Conservation (phyloP, 2,113 vertebrate genomes). For the Thryonomys swinderianus region DNA sequence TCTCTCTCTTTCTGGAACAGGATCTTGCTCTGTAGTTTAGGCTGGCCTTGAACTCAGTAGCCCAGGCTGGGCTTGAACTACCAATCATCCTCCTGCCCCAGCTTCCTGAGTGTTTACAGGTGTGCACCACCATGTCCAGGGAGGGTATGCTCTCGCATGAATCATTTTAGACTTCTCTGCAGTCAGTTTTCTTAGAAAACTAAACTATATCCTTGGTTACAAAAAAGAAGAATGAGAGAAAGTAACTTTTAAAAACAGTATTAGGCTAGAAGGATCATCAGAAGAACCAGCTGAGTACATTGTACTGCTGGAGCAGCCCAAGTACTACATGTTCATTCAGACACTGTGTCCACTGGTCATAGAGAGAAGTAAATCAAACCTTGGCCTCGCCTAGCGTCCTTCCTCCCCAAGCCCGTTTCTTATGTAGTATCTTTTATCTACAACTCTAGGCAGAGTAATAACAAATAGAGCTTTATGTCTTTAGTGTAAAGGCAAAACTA, state of each 20-base stretch:
- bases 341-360: neutral
- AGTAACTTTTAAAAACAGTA: neutral
- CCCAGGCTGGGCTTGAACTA: neutral
- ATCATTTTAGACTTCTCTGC: neutral
- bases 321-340: neutral
- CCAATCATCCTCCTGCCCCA: neutral
- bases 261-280: neutral
- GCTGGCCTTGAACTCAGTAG: neutral
- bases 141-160: neutral
- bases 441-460: neutral
- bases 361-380: neutral
- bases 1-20: neutral
- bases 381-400: neutral
- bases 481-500: neutral
- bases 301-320: neutral
- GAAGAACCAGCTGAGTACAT: neutral
- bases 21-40: neutral
- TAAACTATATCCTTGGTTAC: neutral
- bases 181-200: neutral
- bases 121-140: neutral
- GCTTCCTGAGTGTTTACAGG: neutral
- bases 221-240: slow-evolving; percentile 3
- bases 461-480: neutral
- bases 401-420: neutral
- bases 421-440: accelerated